Conservation (phyloP, 2,888 invertebrate species). For the Lymantria dispar region DNA sequence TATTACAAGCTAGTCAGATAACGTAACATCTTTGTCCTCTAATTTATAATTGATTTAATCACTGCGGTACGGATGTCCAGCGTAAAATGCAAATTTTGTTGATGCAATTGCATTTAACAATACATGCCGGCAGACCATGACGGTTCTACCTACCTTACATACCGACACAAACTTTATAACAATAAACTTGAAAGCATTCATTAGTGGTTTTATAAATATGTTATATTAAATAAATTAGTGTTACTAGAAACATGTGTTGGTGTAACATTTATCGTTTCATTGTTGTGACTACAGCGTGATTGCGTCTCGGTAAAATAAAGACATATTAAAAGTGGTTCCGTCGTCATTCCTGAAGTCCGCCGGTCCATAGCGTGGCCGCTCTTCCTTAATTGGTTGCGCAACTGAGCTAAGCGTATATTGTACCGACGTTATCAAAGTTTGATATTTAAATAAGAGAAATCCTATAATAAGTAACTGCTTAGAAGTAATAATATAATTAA, state of each 20-base stretch:
- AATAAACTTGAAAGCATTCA: slow-evolving; percentile 55
- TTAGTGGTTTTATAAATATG: slow-evolving; percentile 46
- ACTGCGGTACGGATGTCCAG: slow-evolving; percentile 54
- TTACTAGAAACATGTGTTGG: slow-evolving; percentile 9
- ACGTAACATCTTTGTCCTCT: slow-evolving; percentile 39
- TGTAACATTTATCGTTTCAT: slow-evolving; percentile 24
- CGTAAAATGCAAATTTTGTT: slow-evolving; percentile 75
- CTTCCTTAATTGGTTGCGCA: slow-evolving; percentile 65
- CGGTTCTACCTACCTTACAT: slow-evolving; percentile 47
- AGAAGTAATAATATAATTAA: too few relatives aligned
- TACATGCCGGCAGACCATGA: slow-evolving; percentile 61
- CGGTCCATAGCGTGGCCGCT: slow-evolving; percentile 51
- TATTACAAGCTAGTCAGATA: slow-evolving; percentile 27
- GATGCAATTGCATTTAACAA: slow-evolving; percentile 68
- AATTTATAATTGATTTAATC: slow-evolving; percentile 67
- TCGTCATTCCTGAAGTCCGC: slow-evolving; percentile 60
- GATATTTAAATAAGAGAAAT: too few relatives aligned
- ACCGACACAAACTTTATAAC: slow-evolving; percentile 43
- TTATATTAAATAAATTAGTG: slow-evolving; percentile 22
- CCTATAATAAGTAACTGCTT: too few relatives aligned
- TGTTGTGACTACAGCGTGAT: slow-evolving; percentile 25
- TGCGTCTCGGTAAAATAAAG: slow-evolving; percentile 23
- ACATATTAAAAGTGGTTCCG: slow-evolving; percentile 48
- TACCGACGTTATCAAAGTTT: slow-evolving; percentile 41
- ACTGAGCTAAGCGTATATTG: slow-evolving; percentile 48